Conservation (phyloP, 2,888 invertebrate species). For the Phanerotoma sp. region DNA sequence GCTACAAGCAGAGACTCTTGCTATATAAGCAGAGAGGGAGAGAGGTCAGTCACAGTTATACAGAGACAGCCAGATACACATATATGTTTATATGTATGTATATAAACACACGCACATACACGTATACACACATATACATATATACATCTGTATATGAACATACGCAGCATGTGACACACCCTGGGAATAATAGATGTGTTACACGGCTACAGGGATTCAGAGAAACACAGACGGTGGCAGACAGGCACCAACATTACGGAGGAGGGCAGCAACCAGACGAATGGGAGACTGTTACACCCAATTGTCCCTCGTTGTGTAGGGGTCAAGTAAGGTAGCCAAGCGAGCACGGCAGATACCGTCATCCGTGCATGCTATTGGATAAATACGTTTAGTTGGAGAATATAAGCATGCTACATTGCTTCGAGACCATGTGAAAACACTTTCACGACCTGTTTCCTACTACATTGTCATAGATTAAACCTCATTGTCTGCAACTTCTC, state of each 20-base stretch:
- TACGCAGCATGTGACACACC: conserved; percentile 16
- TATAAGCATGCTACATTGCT: conserved; percentile 11
- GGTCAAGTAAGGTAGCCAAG: conserved; percentile 56
- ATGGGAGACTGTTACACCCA: conserved; percentile 58
- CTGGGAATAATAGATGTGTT: conserved; percentile 46
- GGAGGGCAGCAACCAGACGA: conserved; percentile 44
- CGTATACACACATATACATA: not conserved
- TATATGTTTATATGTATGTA: not conserved
- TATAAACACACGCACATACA: not conserved
- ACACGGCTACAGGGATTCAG: conserved; percentile 40
- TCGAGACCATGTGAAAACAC: conserved; percentile 18
- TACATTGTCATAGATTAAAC: conserved; percentile 1
- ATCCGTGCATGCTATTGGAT: conserved; percentile 34
- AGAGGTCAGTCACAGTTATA: too few relatives aligned
- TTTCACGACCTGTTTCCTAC: conserved; percentile 7
- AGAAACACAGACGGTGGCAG: conserved; percentile 38
- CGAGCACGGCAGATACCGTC: conserved; percentile 49
- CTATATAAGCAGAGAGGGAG: too few relatives aligned
- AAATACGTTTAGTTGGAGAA: conserved; percentile 13
- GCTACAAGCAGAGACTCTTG: too few relatives aligned
- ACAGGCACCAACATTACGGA: conserved; percentile 14
- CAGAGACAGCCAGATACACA: too few relatives aligned
- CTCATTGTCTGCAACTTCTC: not conserved
- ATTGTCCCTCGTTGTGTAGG: conserved; percentile 57
- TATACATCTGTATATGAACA: not conserved